Base-by-base conservation (phyloP, 2,113 vertebrate genomes). In the Orientallactaga bullata region DNA sequence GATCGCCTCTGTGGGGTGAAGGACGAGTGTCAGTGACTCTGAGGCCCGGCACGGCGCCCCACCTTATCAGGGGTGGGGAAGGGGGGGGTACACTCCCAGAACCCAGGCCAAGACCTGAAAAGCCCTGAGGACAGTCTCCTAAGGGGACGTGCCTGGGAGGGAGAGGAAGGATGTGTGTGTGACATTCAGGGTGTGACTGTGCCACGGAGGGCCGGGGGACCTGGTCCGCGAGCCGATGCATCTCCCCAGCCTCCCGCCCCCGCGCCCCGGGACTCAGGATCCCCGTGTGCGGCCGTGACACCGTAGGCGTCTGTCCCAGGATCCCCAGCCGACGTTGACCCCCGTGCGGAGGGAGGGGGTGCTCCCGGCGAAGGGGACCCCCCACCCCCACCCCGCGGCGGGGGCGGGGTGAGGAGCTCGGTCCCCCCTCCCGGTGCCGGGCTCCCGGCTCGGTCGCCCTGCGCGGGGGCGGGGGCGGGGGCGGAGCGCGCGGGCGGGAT, bases 401-500 rank as follows among this genome's bases (percentile, higher is more conserved):
- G 90, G 93, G 93, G 95, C 94, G 88, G 80, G 55, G 55, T 16
- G 55, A 16, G 77, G 90, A 94, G 77, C 94, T 6, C 71, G 83
- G 92, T 28, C 89, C 81, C 78, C 55, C 93, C 88, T 63, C 87
- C 91, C 79, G 72, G 58, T 51, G 39, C 35, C 86, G 10, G 89
- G 80, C 79, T 92, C 84, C 5, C 7, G 37, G 91, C 93, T 71
- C 71, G 42, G 91, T 86, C 32, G 95, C 78, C 93, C 85, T 85
- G 96, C 93, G 96, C 92, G 95, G 96, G 95, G 95, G 96, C 93
- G 96, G 96, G 88, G 94, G 93, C 85, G 76, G 93, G 90, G 97
- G 95, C 97, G 96, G 90, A 96, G 96, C 95, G 95, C 92, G 94
- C 96, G 89, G 93, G 81, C 94, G 97, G 97, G 96, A 97, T 95